Evolutionary conservation across 2,113 vertebrate species (phyloP), one percentile per base, ranked within the genome.

Genomic region (Neolamprologus caudopunctatus): DNA sequence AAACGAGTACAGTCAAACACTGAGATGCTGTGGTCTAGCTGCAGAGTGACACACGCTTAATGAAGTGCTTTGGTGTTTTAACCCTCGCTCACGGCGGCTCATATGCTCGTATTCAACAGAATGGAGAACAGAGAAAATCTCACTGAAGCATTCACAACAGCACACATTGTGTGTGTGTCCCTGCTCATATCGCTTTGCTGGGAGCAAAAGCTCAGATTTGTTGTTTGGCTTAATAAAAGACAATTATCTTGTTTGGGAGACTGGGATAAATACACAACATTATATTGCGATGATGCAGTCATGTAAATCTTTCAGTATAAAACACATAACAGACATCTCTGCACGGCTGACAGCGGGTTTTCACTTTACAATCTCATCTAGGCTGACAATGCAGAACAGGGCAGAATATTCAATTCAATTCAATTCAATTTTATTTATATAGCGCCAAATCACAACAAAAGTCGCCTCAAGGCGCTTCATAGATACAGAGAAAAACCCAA

Each of bases 111-210:
- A 88, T 79, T 17, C 31, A 85, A 84, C 21, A 61, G 50, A 86
- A 87, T 91, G 10, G n/a, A 61, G 61, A 87, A 80, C 57, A 90
- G 54, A 63, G n/a, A 11, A 9, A 82, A n/a, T 85, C n/a, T 55
- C 42, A 9, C 11, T 14, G 42, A 75, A 57, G 47, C n/a, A 5
- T 86, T 82, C 2, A 61, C 24, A 61, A 75, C 51, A 75, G 33
- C 78, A 0, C 40, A 2, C 40, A 47, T 17, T 47, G 68, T 28
- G 14, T 28, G 14, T 28, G 17, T 8, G 40, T 31, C 71, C 24
- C 71, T 19, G 71, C 24, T 75, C 1, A 10, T 42, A 28, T 73
- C 68, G 2, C 40, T 47, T 47, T 7, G 12, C 21, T 47, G 16
- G 21, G 14, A 47, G 3, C 24, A 75, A 75, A 47, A 47, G 68